Evolutionary conservation across 2,888 invertebrate species (phyloP).

Genomic region (Cantharis rustica): DNA sequence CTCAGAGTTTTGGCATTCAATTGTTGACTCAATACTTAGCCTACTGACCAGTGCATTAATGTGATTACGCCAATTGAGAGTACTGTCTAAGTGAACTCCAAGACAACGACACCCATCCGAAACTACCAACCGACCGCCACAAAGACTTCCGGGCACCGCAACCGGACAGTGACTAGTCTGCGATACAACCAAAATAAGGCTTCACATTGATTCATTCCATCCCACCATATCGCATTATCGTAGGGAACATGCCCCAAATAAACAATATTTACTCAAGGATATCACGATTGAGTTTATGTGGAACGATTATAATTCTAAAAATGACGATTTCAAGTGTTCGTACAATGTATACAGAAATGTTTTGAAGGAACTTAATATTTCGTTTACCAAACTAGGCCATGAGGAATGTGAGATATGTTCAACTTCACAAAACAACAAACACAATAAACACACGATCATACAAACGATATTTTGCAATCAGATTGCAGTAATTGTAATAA

Average conservation of each 20-base stretch:
- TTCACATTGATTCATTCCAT: slow-evolving; percentile 4
- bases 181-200: background rate
- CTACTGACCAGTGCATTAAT: no score
- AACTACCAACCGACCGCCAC: no score
- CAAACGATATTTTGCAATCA: background rate
- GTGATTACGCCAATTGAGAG: no score
- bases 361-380: slow-evolving; percentile 25
- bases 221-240: slow-evolving; percentile 5
- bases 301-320: slow-evolving; percentile 6
- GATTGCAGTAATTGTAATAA: background rate
- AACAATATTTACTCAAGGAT: background rate
- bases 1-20: no score
- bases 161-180: no score
- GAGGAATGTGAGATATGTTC: slow-evolving; percentile 30
- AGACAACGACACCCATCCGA: no score
- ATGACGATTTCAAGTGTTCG: slow-evolving; percentile 14
- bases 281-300: slow-evolving; percentile 3
- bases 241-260: slow-evolving; percentile 6
- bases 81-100: no score
- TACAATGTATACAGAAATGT: slow-evolving; percentile 22
- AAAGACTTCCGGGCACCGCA: no score
- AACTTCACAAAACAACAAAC: slow-evolving; percentile 8
- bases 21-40: no score
- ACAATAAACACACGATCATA: slow-evolving; percentile 13
- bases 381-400: slow-evolving; percentile 26